Percentiles rank a stretch among this genome's conserved stretches.
These are phyloP conservation scores for Arnoldichthys spilopterus DNA, from an alignment of 2,797 vertebrate genomes.

Conservation along the genomic window DNA sequence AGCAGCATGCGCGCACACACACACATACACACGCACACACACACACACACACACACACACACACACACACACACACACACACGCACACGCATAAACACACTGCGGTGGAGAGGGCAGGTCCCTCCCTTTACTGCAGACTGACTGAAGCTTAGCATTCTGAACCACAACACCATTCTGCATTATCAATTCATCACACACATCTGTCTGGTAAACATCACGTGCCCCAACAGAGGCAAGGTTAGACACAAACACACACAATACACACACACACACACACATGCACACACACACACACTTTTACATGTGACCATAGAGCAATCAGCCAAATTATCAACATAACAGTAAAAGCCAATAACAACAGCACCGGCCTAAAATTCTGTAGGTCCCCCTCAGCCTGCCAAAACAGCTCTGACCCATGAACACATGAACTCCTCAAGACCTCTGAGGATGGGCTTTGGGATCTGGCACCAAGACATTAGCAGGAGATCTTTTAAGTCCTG, in stretches of 20 bases:
- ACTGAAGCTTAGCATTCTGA: conserved; percentile 61
- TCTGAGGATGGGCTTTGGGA: too few relatives aligned
- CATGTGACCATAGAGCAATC: neutral
- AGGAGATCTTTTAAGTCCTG: too few relatives aligned
- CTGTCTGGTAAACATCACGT: conserved; percentile 63
- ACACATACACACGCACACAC: neutral
- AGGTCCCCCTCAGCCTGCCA: too few relatives aligned
- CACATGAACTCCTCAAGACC: too few relatives aligned
- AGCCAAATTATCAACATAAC: too few relatives aligned
- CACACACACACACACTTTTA: conserved; percentile 16
- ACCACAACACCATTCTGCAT: conserved; percentile 56
- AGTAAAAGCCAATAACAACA: too few relatives aligned
- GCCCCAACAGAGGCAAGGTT: conserved; percentile 39
- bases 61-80: conserved; percentile 23
- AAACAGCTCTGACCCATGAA: too few relatives aligned
- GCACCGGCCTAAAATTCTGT: too few relatives aligned
- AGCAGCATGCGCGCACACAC: neutral
- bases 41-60: conserved; percentile 19
- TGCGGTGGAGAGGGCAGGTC: conserved; percentile 58
- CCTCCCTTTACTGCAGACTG: conserved; percentile 60
- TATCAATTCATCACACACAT: conserved; percentile 64
- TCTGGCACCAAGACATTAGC: too few relatives aligned
- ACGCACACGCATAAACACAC: conserved; percentile 44
- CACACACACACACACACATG: neutral
- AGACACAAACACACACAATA: conserved; percentile 27